Evolutionary conservation across 2,113 vertebrate species (phyloP), one percentile per base, ranked within the genome.

Genomic region (Anoura caudifer): DNA sequence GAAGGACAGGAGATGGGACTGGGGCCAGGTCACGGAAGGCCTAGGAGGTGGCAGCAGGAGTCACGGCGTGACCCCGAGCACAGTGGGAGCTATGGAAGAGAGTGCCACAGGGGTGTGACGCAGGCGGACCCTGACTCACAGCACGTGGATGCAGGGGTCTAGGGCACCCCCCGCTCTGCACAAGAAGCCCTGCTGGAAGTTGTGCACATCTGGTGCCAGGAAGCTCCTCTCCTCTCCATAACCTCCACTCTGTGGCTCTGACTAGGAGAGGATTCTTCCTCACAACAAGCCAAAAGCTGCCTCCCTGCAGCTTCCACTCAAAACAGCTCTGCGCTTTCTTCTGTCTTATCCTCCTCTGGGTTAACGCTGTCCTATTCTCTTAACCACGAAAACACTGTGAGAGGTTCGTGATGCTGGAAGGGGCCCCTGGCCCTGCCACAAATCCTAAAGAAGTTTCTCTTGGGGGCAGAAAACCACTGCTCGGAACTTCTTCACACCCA

Each of bases 401-500:
- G 76, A 79, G 3, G 20, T 52, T 87, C 15, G 2, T 1, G 24
- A 50, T 36, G 26, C 73, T 6, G 43, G 75, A 10, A 82, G 22
- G 5, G 15, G 17, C 91, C 13, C 0, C 36, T 79, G 26, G 28
- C 15, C 45, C 26, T 8, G 26, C 22, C 41, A 4, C 8, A 22
- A 4, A 22, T 67, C 63, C 56, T 54, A 31, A 63, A 45, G 11
- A 43, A 4, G 26, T 63, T 83, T 77, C 72, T 63, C 33, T 13
- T 6, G 1, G 70, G 20, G 43, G 41, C 33, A 13, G 59, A 41
- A 59, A 43, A 52, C 31, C 16, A 13, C 22, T 19, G 4, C 26
- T 12, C 0, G 0, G 80, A 56, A 19, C 43, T 33, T 8, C 31
- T n/a, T 83, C 14, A 10, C 0, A 5, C 26, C 4, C 13, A 19